Evolutionary conservation across 2,113 vertebrate genomes (phyloP), one percentile per base, ranked within the genome.

Genomic region (Cavia porcellus): DNA sequence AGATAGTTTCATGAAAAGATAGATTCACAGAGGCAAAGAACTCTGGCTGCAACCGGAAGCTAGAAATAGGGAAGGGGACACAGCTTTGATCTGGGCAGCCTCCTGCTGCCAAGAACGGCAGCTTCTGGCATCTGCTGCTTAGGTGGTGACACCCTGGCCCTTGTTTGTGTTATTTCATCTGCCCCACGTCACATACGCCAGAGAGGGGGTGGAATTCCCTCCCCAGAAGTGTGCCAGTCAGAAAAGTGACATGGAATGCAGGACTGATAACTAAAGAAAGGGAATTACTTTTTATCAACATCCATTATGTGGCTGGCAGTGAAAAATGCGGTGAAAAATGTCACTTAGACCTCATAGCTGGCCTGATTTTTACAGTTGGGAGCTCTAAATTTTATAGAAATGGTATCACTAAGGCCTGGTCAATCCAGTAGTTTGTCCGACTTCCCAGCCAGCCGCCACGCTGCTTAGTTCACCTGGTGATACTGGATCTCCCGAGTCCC

Each of bases 371-470:
- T 85, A n/a, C 0, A 22, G 47, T 32, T 62, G 57, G 62, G 57
- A 61, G 83, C 87, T 25, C 59, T 5, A 42, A 87, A 52, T 74
- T 25, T 87, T 70, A 62, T 2, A 2, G n/a, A 92, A 89, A 62
- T 42, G 4, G 19, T 19, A 11, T 52, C n/a, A 62, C n/a, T 38
- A 47, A 45, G 20, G 42, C 35, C 15, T 3, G 3, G 14, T 47
- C 55, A 61, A 24, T n/a, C 1, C 0, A 1, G 9, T 5, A 50
- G 30, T 3, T 0, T 14, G 0, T 68, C 57, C 28, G 50, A 55
- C 45, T 42, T 50, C 64, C 15, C 47, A 35, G 28, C 32, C 25
- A 19, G 14, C 12, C 38, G 6, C 1, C 22, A 1, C 20, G 14
- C 32, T 20, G 1, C 38, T 1, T 5, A 8, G 11, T n/a, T 77